phyloP scores from a whole-genome alignment of 2,888 invertebrate species.

The Coecobrya sp. region DNA sequence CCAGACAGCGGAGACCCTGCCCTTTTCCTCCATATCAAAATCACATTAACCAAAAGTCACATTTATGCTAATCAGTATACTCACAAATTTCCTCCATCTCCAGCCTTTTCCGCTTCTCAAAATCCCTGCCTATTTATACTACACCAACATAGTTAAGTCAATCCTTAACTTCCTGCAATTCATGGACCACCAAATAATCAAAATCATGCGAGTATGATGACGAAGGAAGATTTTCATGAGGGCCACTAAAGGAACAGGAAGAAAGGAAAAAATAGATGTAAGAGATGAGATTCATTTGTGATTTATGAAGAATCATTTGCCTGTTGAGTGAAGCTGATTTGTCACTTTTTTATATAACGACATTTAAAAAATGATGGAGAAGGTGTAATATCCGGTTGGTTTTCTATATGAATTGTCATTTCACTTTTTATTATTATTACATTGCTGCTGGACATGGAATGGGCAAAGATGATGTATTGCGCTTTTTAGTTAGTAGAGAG shows the following conservation, averaged over 20 bases:
- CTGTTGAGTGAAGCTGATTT: constrained; percentile 26
- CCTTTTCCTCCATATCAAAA: constrained; percentile 45
- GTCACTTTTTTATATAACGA: constrained; percentile 52
- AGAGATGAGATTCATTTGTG: background rate
- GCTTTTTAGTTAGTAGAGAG: background rate
- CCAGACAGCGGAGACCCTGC: constrained; percentile 15
- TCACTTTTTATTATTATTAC: background rate
- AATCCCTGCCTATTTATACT: background rate
- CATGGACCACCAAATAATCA: constrained; percentile 44
- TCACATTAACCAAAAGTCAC: constrained; percentile 20
- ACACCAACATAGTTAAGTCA: background rate
- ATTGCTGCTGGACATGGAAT: constrained; percentile 7
- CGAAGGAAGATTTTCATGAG: background rate
- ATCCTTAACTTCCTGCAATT: constrained; percentile 45
- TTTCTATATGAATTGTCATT: constrained; percentile 35
- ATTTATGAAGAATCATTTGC: constrained; percentile 30
- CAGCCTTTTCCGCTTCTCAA: background rate
- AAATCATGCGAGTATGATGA: constrained; percentile 12
- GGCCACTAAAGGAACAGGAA: constrained; percentile 11
- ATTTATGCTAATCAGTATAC: constrained; percentile 8
- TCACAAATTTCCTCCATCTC: background rate
- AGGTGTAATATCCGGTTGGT: constrained; percentile 76
- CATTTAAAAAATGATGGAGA: constrained; percentile 43
- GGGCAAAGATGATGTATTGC: constrained; percentile 3
- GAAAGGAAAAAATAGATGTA: background rate